Evolutionary conservation across 2,797 vertebrate genomes (phyloP).

Genomic region (Sebastes umbrosus): DNA sequence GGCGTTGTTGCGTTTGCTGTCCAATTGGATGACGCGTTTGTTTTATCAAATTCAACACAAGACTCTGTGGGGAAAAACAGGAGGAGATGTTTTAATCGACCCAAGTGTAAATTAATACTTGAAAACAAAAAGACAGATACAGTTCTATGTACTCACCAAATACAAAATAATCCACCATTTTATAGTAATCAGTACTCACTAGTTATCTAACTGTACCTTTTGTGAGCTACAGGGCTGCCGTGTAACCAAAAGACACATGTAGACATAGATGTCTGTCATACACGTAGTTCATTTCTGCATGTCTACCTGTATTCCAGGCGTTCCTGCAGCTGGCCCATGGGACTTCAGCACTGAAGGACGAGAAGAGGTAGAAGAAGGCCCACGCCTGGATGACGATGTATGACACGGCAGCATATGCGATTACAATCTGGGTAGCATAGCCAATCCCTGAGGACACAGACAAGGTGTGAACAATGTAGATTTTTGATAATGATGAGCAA

Average conservation of each 20-base stretch:
- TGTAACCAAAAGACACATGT: neutral
- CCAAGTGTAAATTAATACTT: neutral
- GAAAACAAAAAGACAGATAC: neutral
- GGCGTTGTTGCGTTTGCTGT: slow-evolving; percentile 87
- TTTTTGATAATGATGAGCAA: neutral
- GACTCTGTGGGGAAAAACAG: slow-evolving; percentile 42
- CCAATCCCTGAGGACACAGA: slow-evolving; percentile 69
- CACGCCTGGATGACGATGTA: slow-evolving; percentile 80
- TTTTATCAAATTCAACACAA: slow-evolving; percentile 88
- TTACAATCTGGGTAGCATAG: slow-evolving; percentile 74
- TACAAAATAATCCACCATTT: neutral
- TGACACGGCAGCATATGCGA: slow-evolving; percentile 71
- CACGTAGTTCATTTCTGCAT: neutral
- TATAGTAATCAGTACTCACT: neutral
- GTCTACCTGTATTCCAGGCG: slow-evolving; percentile 75
- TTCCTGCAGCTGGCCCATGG: slow-evolving; percentile 78
- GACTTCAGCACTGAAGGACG: slow-evolving; percentile 71
- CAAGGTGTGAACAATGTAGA: neutral
- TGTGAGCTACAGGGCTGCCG: neutral
- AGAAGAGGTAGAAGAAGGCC: slow-evolving; percentile 81
- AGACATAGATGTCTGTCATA: neutral
- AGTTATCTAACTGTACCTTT: neutral
- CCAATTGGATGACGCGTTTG: slow-evolving; percentile 81
- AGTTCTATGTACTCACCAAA: neutral
- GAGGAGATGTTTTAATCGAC: neutral